Evolutionary conservation across 2,888 invertebrate genomes (phyloP), one percentile per base, ranked within the genome.

Genomic region (Helleia helle): DNA sequence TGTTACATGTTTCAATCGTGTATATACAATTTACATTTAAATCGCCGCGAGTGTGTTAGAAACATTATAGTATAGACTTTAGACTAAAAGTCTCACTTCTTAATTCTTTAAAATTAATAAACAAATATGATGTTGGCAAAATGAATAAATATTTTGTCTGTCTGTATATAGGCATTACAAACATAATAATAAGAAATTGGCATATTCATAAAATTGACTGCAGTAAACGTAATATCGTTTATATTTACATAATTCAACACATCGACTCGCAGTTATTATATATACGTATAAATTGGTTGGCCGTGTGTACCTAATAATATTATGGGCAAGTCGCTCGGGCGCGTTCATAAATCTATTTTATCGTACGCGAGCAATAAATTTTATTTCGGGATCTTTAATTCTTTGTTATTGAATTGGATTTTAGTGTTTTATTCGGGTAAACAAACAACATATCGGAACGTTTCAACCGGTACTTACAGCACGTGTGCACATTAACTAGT

Each of bases 371-470:
- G 83, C 80, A 81, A 84, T 84, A 81, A 83, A 83, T 83, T 84
- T 81, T 84, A 84, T 84, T 84, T 84, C 73, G 75, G 83, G 84
- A 84, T 81, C 84, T 83, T 83, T 83, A 84, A 84, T 84, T 84
- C 83, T 84, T 84, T 84, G 83, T 84, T 84, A 83, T 84, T 81
- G 83, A 81, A 81, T 81, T 81, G 76, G 81, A 83, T 81, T 83
- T 84, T 83, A 84, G 84, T 83, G 83, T 84, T 84, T 81, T 83
- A 83, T 83, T 80, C 76, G 74, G 72, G 76, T 84, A 84, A 84
- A 84, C 83, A 84, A 84, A 83, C 83, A 81, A 77, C 77, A 74
- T 69, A 79, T 72, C 69, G 74, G 68, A 66, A 59, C 72, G 70
- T 69, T 73, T 72, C 71, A 65, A 68, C 66, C 66, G 71, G 73